Evolutionary conservation across 2,888 invertebrate genomes (phyloP).

Genomic region (Calephelis perditalis): DNA sequence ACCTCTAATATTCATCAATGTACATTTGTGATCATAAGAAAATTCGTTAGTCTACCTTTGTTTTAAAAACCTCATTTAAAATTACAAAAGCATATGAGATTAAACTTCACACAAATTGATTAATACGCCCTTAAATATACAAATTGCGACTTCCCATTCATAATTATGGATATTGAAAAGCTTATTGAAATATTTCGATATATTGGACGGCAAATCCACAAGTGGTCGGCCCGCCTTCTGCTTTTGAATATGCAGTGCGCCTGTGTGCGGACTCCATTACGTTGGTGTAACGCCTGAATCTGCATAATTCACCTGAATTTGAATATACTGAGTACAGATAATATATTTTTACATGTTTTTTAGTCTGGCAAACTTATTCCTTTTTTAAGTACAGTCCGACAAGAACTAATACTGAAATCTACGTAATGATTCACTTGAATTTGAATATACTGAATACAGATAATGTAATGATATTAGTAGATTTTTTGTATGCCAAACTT

Average conservation of each 20-base stretch:
- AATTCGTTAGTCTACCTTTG: no score
- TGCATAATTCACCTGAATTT: conserved; percentile 1
- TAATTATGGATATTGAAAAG: conserved; percentile 25
- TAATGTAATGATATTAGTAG: background rate
- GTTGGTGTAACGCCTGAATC: conserved; percentile 4
- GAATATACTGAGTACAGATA: background rate
- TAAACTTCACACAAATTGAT: background rate
- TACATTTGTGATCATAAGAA: no score
- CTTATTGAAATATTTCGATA: conserved; percentile 46
- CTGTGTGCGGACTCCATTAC: conserved; percentile 16
- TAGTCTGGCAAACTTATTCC: no score
- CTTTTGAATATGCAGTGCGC: conserved; percentile 18
- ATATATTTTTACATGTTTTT: background rate
- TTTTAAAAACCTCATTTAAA: no score
- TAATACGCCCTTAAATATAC: background rate
- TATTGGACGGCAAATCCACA: conserved; percentile 55
- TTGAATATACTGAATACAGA: background rate
- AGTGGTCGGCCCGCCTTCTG: conserved; percentile 65
- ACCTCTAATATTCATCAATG: no score
- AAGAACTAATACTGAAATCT: no score
- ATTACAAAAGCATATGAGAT: no score
- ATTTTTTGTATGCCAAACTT: no score
- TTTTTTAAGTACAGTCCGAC: no score
- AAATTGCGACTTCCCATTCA: background rate
- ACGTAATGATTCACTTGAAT: background rate